Conservation (phyloP, 1,140 invertebrate species). For the Fopius arisanus region DNA sequence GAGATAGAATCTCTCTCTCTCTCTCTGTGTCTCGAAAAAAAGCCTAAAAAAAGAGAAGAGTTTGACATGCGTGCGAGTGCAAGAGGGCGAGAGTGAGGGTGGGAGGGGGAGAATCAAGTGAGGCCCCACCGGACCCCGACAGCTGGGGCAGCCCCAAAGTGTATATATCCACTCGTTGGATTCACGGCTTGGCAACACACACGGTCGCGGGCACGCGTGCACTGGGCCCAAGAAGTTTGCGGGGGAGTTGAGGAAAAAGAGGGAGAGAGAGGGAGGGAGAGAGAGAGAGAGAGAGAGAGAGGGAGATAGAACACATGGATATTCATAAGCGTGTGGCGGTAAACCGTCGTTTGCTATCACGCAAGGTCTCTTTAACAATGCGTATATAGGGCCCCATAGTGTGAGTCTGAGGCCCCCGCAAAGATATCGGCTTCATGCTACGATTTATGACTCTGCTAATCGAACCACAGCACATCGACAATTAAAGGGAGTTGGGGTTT, state of each 20-base stretch:
- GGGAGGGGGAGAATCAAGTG: neutral
- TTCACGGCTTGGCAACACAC: constrained; percentile 41
- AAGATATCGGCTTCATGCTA: constrained; percentile 10
- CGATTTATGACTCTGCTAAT: constrained; percentile 33
- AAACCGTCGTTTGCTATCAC: constrained; percentile 33
- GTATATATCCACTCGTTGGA: neutral
- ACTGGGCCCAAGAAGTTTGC: neutral
- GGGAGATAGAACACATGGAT: constrained; percentile 13
- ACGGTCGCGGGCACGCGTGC: constrained; percentile 12
- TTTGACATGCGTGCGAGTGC: constrained; percentile 15
- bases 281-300: constrained; percentile 3
- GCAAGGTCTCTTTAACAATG: constrained; percentile 22
- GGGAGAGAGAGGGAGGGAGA: neutral
- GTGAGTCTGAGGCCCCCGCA: constrained; percentile 13
- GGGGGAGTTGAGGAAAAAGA: constrained; percentile 28
- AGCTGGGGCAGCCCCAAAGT: constrained; percentile 18
- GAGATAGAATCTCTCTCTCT: neutral
- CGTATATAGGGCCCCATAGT: constrained; percentile 26
- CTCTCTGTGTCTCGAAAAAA: neutral
- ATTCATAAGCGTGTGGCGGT: constrained; percentile 39
- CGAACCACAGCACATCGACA: constrained; percentile 15
- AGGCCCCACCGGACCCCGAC: constrained; percentile 13
- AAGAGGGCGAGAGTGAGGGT: neutral
- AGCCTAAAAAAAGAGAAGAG: neutral
- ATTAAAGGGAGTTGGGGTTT: constrained; percentile 18